phyloP scores from a whole-genome alignment of 2,797 vertebrate species.

The Parotocinclus haroldoi region DNA sequence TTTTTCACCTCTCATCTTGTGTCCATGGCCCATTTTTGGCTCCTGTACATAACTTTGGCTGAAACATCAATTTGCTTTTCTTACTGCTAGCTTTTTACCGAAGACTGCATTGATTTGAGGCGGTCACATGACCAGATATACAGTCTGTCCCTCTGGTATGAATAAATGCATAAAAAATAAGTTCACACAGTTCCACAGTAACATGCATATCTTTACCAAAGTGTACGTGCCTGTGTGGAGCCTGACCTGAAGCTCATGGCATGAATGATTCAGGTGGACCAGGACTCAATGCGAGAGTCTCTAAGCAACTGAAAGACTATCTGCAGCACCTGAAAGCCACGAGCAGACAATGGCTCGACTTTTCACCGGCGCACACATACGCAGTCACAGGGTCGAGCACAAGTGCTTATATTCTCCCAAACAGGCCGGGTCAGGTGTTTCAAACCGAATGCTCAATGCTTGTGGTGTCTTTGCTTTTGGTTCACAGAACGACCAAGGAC shows the following conservation, averaged over 20 bases:
- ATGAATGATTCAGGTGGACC: slow-evolving; percentile 88
- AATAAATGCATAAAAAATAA: too few species aligned
- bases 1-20: too few species aligned
- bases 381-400: slow-evolving; percentile 8
- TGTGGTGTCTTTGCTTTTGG: slow-evolving; percentile 64
- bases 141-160: too few species aligned
- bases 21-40: too few species aligned
- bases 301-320: slow-evolving; percentile 89
- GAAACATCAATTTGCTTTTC: too few species aligned
- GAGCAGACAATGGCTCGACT: slow-evolving; percentile 62
- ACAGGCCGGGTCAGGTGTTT: not conserved
- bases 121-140: too few species aligned
- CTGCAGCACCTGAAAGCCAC: slow-evolving; percentile 69
- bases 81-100: too few species aligned
- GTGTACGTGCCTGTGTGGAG: slow-evolving; percentile 24
- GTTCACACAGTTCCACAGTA: too few species aligned
- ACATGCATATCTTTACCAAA: not conserved
- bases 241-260: slow-evolving; percentile 43
- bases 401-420: slow-evolving; percentile 11
- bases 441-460: slow-evolving; percentile 64
- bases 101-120: too few species aligned
- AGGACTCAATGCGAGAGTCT: slow-evolving; percentile 71
- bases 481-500: slow-evolving; percentile 78
- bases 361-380: slow-evolving; percentile 26
- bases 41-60: too few species aligned